phyloP scores from a whole-genome alignment of 92 coral and sea anemone species.

The Anthopleura xanthogrammica region DNA sequence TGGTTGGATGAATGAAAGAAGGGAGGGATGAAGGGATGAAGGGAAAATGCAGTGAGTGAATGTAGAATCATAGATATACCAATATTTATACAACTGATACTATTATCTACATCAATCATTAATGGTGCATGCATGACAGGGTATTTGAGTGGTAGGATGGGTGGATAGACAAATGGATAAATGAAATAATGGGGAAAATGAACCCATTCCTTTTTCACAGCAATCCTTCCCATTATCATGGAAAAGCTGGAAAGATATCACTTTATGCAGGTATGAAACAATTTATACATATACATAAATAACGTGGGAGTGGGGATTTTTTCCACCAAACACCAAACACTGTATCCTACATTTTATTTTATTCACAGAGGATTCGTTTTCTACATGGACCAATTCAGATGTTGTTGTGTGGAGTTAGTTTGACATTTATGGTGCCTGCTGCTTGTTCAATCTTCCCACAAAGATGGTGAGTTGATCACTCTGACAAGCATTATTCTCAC shows the following conservation, averaged over 20 bases:
- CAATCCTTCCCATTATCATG: constrained; percentile 77
- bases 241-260: constrained; percentile 73
- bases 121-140: too few relatives aligned
- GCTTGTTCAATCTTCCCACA: constrained; percentile 97
- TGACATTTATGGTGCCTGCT: constrained; percentile 94
- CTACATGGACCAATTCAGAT: constrained; percentile 86
- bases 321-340: too few relatives aligned
- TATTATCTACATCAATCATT: too few relatives aligned
- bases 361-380: constrained; percentile 77
- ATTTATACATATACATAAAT: too few relatives aligned
- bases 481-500: too few relatives aligned
- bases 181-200: not conserved
- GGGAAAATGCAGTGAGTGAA: too few relatives aligned
- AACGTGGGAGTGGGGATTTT: too few relatives aligned
- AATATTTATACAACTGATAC: too few relatives aligned
- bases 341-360: not conserved
- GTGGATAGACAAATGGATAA: not conserved
- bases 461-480: constrained; percentile 57
- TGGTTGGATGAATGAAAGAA: too few relatives aligned
- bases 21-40: too few relatives aligned
- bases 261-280: constrained; percentile 78
- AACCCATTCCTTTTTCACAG: constrained; percentile 37
- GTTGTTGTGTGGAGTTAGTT: constrained; percentile 86
- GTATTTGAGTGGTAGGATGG: too few relatives aligned
- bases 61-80: too few relatives aligned